Evolutionary conservation across 2,888 invertebrate species (phyloP).

Genomic region (Drosophila leonis): DNA sequence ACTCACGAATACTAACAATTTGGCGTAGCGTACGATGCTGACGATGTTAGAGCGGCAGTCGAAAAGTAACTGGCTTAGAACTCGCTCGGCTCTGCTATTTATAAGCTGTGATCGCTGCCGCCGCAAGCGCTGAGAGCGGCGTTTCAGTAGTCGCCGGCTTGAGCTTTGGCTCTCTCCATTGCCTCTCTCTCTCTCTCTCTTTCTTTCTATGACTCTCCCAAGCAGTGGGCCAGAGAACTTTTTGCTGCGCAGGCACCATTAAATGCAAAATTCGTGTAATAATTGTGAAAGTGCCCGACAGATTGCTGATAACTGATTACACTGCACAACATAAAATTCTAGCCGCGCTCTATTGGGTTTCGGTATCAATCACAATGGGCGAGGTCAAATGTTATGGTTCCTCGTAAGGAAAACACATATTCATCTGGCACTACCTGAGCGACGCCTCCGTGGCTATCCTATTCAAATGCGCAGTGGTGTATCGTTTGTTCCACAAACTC

Average conservation of each 20-base stretch:
- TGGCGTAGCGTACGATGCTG: slow-evolving; percentile 37
- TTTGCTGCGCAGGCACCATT: slow-evolving; percentile 25
- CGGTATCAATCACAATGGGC: not conserved
- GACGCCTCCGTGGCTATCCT: not conserved
- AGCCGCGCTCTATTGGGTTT: slow-evolving; percentile 1
- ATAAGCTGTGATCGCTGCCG: slow-evolving; percentile 67
- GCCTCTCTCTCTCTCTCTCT: not conserved
- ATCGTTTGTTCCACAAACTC: slow-evolving; percentile 5
- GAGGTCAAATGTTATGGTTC: not conserved
- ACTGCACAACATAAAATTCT: slow-evolving; percentile 40
- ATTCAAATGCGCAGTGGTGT: slow-evolving; percentile 17
- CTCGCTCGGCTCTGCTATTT: slow-evolving; percentile 73
- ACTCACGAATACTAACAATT: slow-evolving; percentile 57
- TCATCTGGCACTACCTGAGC: slow-evolving; percentile 15
- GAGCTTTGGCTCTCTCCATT: slow-evolving; percentile 30
- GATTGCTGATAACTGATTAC: slow-evolving; percentile 51
- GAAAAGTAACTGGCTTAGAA: slow-evolving; percentile 76
- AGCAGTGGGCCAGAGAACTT: slow-evolving; percentile 40
- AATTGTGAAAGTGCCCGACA: slow-evolving; percentile 68
- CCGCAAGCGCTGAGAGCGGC: slow-evolving; percentile 19
- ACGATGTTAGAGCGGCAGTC: slow-evolving; percentile 65
- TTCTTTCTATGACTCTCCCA: slow-evolving; percentile 3
- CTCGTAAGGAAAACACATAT: not conserved
- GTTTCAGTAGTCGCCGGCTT: slow-evolving; percentile 18
- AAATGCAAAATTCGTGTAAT: slow-evolving; percentile 59